These are phyloP conservation scores for Psylliodes chrysocephalus DNA, from an alignment of 2,888 invertebrate species.

Conservation along the genomic window DNA sequence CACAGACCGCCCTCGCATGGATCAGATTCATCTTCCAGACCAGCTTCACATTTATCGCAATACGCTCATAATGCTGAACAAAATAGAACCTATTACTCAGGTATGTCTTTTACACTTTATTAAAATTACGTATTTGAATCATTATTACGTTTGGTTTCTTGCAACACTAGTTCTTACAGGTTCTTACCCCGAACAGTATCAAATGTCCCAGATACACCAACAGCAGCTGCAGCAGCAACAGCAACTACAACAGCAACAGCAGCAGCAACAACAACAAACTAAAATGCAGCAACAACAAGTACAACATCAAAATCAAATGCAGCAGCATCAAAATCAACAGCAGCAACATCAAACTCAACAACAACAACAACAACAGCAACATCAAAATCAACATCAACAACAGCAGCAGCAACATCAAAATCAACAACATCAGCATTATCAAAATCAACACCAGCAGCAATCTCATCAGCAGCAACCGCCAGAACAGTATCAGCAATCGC, in stretches of 20 bases:
- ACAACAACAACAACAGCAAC: slow-evolving; percentile 31
- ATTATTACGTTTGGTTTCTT: too few species aligned
- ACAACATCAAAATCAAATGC: slow-evolving; percentile 11
- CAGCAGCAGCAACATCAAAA: neutral
- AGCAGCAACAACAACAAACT: slow-evolving; percentile 32
- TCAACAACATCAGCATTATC: slow-evolving; percentile 3
- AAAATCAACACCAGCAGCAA: slow-evolving; percentile 29
- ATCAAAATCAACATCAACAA: slow-evolving; percentile 42
- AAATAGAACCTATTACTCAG: slow-evolving; percentile 38
- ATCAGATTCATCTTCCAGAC: slow-evolving; percentile 45
- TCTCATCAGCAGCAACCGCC: slow-evolving; percentile 48
- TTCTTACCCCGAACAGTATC: slow-evolving; percentile 38
- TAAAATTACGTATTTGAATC: neutral
- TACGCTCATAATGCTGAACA: slow-evolving; percentile 42
- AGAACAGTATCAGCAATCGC: slow-evolving; percentile 46
- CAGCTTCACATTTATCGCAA: slow-evolving; percentile 39
- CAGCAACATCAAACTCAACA: slow-evolving; percentile 33
- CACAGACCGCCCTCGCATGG: slow-evolving; percentile 53
- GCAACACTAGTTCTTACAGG: slow-evolving; percentile 16
- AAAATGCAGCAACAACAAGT: slow-evolving; percentile 30
- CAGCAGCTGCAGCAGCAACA: slow-evolving; percentile 30
- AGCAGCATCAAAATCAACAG: slow-evolving; percentile 23
- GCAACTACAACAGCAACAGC: slow-evolving; percentile 33
- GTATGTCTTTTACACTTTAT: neutral
- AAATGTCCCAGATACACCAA: slow-evolving; percentile 28